Conservation (phyloP, 1,140 invertebrate species). For the Diplogasteroides magnus region DNA sequence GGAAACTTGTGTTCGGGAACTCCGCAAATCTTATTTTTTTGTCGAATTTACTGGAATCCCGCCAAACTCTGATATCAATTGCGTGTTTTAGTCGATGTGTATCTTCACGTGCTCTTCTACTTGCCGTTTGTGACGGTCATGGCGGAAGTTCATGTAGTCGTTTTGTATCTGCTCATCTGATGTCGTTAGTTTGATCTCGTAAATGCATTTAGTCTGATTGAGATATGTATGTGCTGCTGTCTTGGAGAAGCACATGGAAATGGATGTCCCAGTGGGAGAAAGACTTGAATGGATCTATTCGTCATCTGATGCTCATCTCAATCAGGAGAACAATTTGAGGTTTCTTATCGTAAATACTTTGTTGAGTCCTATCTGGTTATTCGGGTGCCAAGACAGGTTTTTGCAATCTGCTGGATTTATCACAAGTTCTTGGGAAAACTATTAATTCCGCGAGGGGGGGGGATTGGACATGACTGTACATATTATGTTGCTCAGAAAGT, state of each 20-base stretch:
- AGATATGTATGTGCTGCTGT: slow-evolving; percentile 28
- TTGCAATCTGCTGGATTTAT: no score
- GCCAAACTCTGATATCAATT: no score
- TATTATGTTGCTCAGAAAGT: no score
- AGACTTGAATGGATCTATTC: slow-evolving; percentile 51
- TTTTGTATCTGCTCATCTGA: slow-evolving; percentile 48
- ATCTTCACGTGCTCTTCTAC: slow-evolving; percentile 45
- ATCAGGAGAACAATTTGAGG: neutral
- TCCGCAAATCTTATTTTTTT: no score
- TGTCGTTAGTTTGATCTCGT: slow-evolving; percentile 45
- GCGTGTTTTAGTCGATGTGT: slow-evolving; percentile 26
- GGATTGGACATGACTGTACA: no score
- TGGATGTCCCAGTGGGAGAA: slow-evolving; percentile 32
- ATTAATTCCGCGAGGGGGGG: no score
- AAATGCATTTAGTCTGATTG: no score
- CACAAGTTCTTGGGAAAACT: no score
- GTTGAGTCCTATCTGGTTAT: no score
- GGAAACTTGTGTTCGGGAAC: no score
- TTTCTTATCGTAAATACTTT: neutral
- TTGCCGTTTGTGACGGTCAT: slow-evolving; percentile 54
- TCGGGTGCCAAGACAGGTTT: no score
- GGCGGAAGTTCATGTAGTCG: slow-evolving; percentile 42
- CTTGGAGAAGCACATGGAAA: slow-evolving; percentile 28
- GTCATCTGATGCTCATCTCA: slow-evolving; percentile 39
- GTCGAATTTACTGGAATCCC: no score